Evolutionary conservation across 2,888 invertebrate species (phyloP).

Genomic region (Thymelicus lineola): DNA sequence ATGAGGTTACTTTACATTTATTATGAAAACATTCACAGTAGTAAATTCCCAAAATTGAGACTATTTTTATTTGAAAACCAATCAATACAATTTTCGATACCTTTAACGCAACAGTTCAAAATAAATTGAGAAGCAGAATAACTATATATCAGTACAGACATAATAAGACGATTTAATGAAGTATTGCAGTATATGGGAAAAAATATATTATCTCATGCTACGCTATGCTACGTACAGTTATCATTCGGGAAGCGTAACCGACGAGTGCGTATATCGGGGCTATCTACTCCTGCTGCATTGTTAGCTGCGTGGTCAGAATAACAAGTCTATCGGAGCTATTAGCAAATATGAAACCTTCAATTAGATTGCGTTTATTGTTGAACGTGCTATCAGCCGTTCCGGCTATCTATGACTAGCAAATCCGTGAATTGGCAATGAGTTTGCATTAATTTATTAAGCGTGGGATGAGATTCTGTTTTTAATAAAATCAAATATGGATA

Average conservation of each 20-base stretch:
- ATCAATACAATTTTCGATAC: not conserved
- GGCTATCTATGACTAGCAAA: slow-evolving; percentile 11
- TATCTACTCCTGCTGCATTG: slow-evolving; percentile 76
- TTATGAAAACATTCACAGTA: too few species aligned
- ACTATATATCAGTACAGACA: slow-evolving; percentile 38
- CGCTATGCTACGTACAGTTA: slow-evolving; percentile 61
- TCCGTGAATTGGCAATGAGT: slow-evolving; percentile 13
- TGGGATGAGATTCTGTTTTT: not conserved
- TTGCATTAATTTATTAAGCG: slow-evolving; percentile 2
- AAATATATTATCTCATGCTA: slow-evolving; percentile 58
- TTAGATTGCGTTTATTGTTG: slow-evolving; percentile 61
- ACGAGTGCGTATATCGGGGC: slow-evolving; percentile 63
- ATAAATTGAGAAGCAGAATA: not conserved
- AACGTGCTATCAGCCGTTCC: slow-evolving; percentile 33
- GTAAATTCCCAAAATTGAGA: too few species aligned
- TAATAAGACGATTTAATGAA: slow-evolving; percentile 62
- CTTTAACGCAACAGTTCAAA: not conserved
- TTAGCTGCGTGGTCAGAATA: slow-evolving; percentile 79
- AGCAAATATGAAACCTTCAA: slow-evolving; percentile 74
- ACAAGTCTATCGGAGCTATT: slow-evolving; percentile 72
- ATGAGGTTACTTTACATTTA: too few species aligned
- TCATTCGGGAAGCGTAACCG: slow-evolving; percentile 69
- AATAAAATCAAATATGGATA: too few species aligned
- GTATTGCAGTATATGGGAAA: slow-evolving; percentile 66
- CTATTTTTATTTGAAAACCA: not conserved